These are phyloP conservation scores for Buphagus erythrorhynchus DNA, from an alignment of 2,797 vertebrate genomes.

Conservation along the genomic window DNA sequence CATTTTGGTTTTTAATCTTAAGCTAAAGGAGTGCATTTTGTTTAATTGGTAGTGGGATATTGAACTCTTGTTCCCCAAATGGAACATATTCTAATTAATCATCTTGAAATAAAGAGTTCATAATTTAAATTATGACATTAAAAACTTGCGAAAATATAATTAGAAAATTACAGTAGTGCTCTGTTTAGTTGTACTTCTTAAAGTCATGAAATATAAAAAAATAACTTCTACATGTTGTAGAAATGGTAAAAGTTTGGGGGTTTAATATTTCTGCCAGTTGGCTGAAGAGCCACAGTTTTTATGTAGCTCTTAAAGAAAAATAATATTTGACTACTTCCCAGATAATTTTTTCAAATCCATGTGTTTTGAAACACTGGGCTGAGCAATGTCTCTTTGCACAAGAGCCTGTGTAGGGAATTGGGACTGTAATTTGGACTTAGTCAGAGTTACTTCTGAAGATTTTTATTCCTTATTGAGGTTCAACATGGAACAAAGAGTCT, in stretches of 20 bases:
- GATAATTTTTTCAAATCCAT: background rate
- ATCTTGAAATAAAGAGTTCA: background rate
- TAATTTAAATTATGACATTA: slow-evolving; percentile 11
- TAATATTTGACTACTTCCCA: background rate
- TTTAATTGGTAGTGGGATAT: background rate
- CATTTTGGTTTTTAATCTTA: background rate
- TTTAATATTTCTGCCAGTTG: background rate
- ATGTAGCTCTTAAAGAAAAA: background rate
- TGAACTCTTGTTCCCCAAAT: slow-evolving; percentile 25
- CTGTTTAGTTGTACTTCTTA: background rate
- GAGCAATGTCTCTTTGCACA: background rate
- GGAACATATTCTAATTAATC: background rate
- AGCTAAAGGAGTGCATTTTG: background rate
- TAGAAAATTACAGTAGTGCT: background rate
- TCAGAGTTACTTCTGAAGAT: background rate
- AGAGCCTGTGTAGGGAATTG: background rate
- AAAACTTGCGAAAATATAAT: background rate
- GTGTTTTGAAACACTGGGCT: background rate
- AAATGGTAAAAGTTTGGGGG: background rate
- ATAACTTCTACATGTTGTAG: background rate
- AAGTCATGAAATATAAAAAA: background rate
- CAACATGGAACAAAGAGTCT: background rate
- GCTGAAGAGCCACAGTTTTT: background rate
- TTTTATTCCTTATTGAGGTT: background rate
- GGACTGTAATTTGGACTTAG: fast-evolving